Evolutionary conservation across 35 echinoderm and acorn worm species (phyloP).

Genomic region (Diadema setosum): DNA sequence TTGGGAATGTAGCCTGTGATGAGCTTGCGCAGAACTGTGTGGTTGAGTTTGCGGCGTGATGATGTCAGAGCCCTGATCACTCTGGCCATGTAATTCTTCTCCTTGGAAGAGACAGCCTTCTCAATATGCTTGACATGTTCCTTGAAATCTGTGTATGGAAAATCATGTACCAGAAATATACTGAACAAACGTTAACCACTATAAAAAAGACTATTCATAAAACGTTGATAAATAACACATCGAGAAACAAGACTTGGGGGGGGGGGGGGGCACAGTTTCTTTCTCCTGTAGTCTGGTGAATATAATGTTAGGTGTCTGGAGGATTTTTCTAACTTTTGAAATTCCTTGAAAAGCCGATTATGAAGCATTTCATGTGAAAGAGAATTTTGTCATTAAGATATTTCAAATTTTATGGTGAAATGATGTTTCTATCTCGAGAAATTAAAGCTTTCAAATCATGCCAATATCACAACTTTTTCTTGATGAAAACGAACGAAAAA

Average conservation of each 20-base stretch:
- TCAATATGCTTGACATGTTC: slow-evolving; percentile 99
- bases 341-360: too few relatives aligned
- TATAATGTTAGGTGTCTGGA: neutral
- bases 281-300: neutral
- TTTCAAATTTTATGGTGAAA: too few relatives aligned
- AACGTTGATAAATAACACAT: neutral
- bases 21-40: slow-evolving; percentile 81
- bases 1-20: slow-evolving; percentile 83
- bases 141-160: slow-evolving; percentile 96
- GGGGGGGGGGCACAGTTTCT: neutral
- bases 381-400: too few relatives aligned
- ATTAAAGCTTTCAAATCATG: too few relatives aligned
- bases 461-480: too few relatives aligned
- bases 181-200: neutral
- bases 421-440: too few relatives aligned
- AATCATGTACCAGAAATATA: neutral
- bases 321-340: too few relatives aligned
- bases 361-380: neutral
- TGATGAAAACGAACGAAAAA: too few relatives aligned
- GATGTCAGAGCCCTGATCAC: slow-evolving; percentile 83
- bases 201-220: too few relatives aligned
- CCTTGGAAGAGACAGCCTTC: slow-evolving; percentile 93
- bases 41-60: slow-evolving; percentile 86
- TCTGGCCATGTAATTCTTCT: slow-evolving; percentile 92
- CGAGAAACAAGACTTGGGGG: neutral